phyloP scores from a whole-genome alignment of 2,797 vertebrate genomes.

The Catostomus latipinnis region DNA sequence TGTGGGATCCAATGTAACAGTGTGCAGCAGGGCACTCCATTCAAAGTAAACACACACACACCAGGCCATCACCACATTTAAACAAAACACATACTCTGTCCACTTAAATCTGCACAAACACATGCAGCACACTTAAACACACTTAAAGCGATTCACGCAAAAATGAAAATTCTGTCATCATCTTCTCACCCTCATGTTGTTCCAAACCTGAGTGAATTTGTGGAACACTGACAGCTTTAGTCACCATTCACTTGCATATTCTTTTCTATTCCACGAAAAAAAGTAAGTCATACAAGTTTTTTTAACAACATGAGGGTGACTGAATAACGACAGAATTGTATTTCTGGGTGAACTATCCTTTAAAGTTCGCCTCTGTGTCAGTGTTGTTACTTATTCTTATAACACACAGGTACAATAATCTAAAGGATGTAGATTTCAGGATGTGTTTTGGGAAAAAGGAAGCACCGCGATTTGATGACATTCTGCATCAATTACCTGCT shows the following conservation, averaged over 20 bases:
- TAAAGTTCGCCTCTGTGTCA: not conserved
- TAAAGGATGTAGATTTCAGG: constrained; percentile 23
- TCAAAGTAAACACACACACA: constrained; percentile 33
- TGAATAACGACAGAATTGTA: too few species aligned
- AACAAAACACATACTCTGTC: constrained; percentile 25
- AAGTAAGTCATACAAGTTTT: too few species aligned
- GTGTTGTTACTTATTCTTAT: constrained; percentile 8
- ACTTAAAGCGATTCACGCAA: not conserved
- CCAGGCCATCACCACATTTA: constrained; percentile 10
- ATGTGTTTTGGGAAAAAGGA: constrained; percentile 5
- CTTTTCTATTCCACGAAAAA: too few species aligned
- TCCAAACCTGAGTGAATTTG: too few species aligned
- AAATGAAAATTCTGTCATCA: too few species aligned
- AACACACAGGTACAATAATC: constrained; percentile 11
- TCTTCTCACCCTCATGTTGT: too few species aligned
- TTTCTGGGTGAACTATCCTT: too few species aligned
- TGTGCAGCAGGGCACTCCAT: not conserved
- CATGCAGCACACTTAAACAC: constrained; percentile 17
- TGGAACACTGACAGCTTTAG: too few species aligned
- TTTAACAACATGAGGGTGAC: too few species aligned
- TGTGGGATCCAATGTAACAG: constrained; percentile 29
- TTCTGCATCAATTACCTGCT: not conserved
- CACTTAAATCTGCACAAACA: constrained; percentile 8
- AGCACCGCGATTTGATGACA: constrained; percentile 31
- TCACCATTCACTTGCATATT: too few species aligned